Base-by-base conservation (phyloP, 2,113 vertebrate genomes). In the Gymnobelideus leadbeateri region DNA sequence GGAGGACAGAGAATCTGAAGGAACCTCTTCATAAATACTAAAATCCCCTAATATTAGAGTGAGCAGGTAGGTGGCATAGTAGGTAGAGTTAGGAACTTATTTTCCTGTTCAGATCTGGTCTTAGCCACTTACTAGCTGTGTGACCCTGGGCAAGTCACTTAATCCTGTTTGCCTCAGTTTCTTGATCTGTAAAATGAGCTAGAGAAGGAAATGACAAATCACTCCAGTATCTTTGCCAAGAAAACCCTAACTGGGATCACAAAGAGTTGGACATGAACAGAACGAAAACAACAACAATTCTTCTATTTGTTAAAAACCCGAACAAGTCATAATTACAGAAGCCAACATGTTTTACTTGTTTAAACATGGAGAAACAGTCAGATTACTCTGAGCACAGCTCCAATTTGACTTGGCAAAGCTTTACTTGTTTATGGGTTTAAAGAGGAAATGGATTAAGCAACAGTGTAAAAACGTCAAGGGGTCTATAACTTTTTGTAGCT, bases 371-470 rank as follows among this genome's bases (percentile, higher is more conserved):
- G 37, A n/a, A 77, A 68, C 28, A 57, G 12, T n/a, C n/a, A 84
- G 14, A 84, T 84, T 84, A n/a, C 68, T 84, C n/a, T 84, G 68
- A 84, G 37, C 16, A 23, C n/a, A 8, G 19, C 19, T 84, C 19
- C 68, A 84, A 43, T 84, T 84, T 84, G n/a, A 84, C n/a, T 84
- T 84, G 68, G 68, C 68, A 84, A 84, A 84, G 37, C n/a, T 84
- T 43, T 84, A 43, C n/a, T 43, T 84, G 43, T 84, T 84, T 43
- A 43, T 21, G n/a, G n/a, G 19, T 84, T 84, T 43, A 43, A 77
- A n/a, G 68, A 43, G n/a, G 68, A 19, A 84, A 84, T 43, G n/a
- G 6, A 84, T 84, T 84, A 84, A 43, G 68, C 37, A 84, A 84
- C 0, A 43, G 6, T 21, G 19, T 84, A 21, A 84, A 84, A 84